Conservation (phyloP, 1,140 invertebrate genomes). For the Drosophila nebulosa region DNA sequence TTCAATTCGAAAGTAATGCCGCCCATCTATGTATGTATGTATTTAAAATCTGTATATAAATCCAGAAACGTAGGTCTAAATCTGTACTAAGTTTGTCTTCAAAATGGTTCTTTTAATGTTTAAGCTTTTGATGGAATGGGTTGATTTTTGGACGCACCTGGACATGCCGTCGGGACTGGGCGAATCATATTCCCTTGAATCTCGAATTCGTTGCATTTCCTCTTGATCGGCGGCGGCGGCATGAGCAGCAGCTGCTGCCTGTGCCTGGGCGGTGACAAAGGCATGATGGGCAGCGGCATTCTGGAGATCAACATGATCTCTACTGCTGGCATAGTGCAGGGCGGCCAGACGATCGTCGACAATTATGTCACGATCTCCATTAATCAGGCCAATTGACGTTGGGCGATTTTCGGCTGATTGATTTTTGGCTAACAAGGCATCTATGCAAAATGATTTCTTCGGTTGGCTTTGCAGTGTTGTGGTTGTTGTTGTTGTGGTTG, state of each 20-base stretch:
- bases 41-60: too few relatives aligned
- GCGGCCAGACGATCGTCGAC: constrained; percentile 66
- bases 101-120: too few relatives aligned
- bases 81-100: too few relatives aligned
- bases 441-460: constrained; percentile 86
- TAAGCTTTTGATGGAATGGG: too few relatives aligned
- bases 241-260: constrained; percentile 57
- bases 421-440: constrained; percentile 83
- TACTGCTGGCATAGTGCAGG: constrained; percentile 55
- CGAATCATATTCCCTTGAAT: constrained; percentile 74
- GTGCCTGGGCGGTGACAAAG: constrained; percentile 57
- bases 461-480: constrained; percentile 62
- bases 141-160: constrained; percentile 60
- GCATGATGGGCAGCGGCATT: constrained; percentile 64
- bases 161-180: constrained; percentile 81
- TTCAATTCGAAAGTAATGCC: neutral
- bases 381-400: constrained; percentile 7
- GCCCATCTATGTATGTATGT: too few relatives aligned
- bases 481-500: constrained; percentile 25
- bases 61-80: too few relatives aligned
- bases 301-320: constrained; percentile 64
- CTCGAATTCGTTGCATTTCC: constrained; percentile 72
- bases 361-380: constrained; percentile 21
- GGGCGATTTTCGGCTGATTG: constrained; percentile 29
- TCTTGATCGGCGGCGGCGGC: constrained; percentile 71